Base-by-base conservation (phyloP, 2,113 vertebrate genomes). In the Apodemus sylvaticus region DNA sequence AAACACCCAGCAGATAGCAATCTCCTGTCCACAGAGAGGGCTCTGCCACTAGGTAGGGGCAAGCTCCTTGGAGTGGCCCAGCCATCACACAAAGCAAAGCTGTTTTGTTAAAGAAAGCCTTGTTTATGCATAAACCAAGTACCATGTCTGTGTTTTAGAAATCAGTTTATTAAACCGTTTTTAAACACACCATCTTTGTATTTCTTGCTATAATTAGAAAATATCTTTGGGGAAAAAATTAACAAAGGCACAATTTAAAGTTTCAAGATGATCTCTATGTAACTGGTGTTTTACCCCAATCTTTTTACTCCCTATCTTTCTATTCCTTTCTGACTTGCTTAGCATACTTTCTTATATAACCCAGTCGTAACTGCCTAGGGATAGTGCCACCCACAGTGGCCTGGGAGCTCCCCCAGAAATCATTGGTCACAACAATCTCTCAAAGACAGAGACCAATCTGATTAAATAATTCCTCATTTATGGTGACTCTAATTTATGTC, bases 1-100 rank as follows among this genome's bases (percentile, higher is more conserved):
- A 98, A 97, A 16, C 12, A 97, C 82, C 76, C 98, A 96, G 93
- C 96, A 88, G 97, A 97, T 93, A 94, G 93, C 87, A 97, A 96
- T 93, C 94, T 97, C 71, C 62, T 4, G 95, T 95, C 97, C 94
- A 95, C 51, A 96, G 89, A 96, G 95, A 96, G 58, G 93, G 66
- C 96, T 90, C 26, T 90, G 86, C 53, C 73, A 81, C 77, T 91
- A 53, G 60, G 20, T 39, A n/a, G 79, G 91, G 91, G 78, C 94
- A 87, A 55, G 9, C 36, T 93, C 89, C 78, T 79, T 36, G 36
- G 94, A 90, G 82, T 91, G 42, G 81, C 34, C 83, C 10, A 20
- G 70, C 91, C 58, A 90, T 26, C 48, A n/a, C 20, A 51, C 82
- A 95, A 97, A 96, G 78, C 51, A 85, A 93, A 89, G 19, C 39